Evolutionary conservation across 2,113 vertebrate species (phyloP), one percentile per base, ranked within the genome.

Genomic region (Calidris pygmaea): DNA sequence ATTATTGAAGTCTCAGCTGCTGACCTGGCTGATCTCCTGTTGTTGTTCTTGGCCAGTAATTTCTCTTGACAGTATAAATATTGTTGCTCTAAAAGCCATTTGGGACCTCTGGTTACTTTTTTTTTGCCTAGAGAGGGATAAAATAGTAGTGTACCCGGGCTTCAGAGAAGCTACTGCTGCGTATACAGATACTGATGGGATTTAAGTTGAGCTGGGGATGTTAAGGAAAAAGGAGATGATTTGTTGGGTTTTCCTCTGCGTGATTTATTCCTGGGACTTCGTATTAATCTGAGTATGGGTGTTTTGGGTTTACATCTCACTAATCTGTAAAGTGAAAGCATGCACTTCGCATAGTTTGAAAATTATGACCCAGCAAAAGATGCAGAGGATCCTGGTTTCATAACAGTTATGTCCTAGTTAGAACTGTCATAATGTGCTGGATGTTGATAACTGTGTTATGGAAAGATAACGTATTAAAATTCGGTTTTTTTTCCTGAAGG

Each of bases 1-100:
- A 75, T 94, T 73, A 91, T 39, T 95, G 85, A 90, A 96, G 41
- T 93, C 81, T 91, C 89, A 71, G 71, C 93, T 91, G 91, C 84
- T 95, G 97, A 94, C 84, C 93, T 95, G 91, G 89, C 91, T 93
- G 27, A 63, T 91, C 74, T 90, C 48, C 75, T 94, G 52, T 80
- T 91, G 66, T 47, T 93, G 55, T 82, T 95, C 70, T 87, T 87
- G 87, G 70, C 70, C 63, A 62, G 47, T 83, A 93, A 90, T 92
- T 94, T 77, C 62, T 95, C 62, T 85, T 85, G 74, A 80, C 63
- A 82, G 83, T 87, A 45, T 85, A 94, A 95, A 95, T 93, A 91
- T 73, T 91, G 76, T 81, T 93, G 37, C 34, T 96, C 19, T 83
- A 63, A 89, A 96, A 82, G 62, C 55, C 32, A 14, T 72, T 87